Conservation (phyloP, 2,888 invertebrate genomes). For the Cistogaster globosa region DNA sequence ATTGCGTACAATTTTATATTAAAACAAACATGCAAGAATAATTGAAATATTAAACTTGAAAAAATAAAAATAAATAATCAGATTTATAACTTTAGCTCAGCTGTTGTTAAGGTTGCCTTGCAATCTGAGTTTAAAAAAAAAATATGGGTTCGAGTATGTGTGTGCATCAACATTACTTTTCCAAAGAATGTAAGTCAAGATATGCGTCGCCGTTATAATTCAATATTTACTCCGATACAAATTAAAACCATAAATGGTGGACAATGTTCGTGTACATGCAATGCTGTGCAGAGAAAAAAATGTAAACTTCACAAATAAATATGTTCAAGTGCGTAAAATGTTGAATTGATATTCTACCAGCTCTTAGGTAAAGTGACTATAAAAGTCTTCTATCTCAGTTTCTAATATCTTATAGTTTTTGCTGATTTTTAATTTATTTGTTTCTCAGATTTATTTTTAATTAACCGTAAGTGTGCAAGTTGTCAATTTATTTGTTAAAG, state of each 20-base stretch:
- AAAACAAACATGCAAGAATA: conserved; percentile 26
- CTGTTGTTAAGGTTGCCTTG: conserved; percentile 25
- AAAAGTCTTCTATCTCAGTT: conserved; percentile 15
- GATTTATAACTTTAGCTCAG: conserved; percentile 16
- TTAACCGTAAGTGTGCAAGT: conserved; percentile 74
- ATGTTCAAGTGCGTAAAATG: conserved; percentile 26
- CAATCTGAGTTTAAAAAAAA: background rate
- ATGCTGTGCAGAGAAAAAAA: conserved; percentile 9
- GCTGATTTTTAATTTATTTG: conserved; percentile 7
- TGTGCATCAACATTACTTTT: conserved; percentile 2
- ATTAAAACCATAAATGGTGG: conserved; percentile 52
- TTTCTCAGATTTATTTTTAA: conserved; percentile 59
- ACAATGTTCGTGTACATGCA: conserved; percentile 48
- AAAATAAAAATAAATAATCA: conserved; percentile 16
- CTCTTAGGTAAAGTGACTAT: background rate
- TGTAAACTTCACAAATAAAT: conserved; percentile 31
- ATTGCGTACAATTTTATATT: background rate
- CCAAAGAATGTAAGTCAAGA: conserved; percentile 37
- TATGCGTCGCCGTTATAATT: conserved; percentile 52
- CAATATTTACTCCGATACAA: conserved; percentile 54
- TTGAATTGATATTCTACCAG: conserved; percentile 45
- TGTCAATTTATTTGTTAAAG: conserved; percentile 78
- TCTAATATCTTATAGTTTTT: background rate
- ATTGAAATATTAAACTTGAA: conserved; percentile 55
- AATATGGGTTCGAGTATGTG: no score